Percentiles rank a stretch among this genome's conserved stretches.
Evolutionary conservation across 2,888 invertebrate species (phyloP).

Genomic region (Himalopsyche tibetana): DNA sequence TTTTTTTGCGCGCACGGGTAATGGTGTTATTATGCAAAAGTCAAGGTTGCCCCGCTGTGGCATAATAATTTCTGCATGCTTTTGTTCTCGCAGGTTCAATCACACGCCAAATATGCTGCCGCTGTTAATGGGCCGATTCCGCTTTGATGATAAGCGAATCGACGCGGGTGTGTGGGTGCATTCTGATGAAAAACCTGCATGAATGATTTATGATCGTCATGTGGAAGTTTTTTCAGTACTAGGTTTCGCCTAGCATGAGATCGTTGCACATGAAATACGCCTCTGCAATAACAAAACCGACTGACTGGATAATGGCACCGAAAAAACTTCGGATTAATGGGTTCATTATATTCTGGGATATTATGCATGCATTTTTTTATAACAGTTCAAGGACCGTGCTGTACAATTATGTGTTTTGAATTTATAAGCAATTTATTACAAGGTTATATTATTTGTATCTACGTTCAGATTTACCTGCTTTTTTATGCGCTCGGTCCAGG

Average conservation of each 20-base stretch:
- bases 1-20: slow-evolving; percentile 55
- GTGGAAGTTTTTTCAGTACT: slow-evolving; percentile 17
- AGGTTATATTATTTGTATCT: slow-evolving; percentile 26
- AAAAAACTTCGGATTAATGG: slow-evolving; percentile 40
- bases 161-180: slow-evolving; percentile 56
- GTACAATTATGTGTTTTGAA: slow-evolving; percentile 40
- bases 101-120: slow-evolving; percentile 58
- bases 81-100: slow-evolving; percentile 65
- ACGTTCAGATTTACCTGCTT: slow-evolving; percentile 2
- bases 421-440: slow-evolving; percentile 38
- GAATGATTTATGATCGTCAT: slow-evolving; percentile 48
- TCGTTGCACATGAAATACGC: slow-evolving; percentile 44
- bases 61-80: slow-evolving; percentile 57
- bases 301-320: slow-evolving; percentile 26
- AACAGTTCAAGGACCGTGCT: slow-evolving; percentile 30
- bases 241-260: slow-evolving; percentile 18
- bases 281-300: slow-evolving; percentile 36
- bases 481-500: slow-evolving; percentile 12
- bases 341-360: slow-evolving; percentile 27
- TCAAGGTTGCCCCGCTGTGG: slow-evolving; percentile 61
- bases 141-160: slow-evolving; percentile 46
- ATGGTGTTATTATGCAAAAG: slow-evolving; percentile 62
- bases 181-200: slow-evolving; percentile 54
- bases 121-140: slow-evolving; percentile 54
- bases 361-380: slow-evolving; percentile 35